phyloP scores from a whole-genome alignment of 2,113 vertebrate species.

The Opisthocomus hoazin region DNA sequence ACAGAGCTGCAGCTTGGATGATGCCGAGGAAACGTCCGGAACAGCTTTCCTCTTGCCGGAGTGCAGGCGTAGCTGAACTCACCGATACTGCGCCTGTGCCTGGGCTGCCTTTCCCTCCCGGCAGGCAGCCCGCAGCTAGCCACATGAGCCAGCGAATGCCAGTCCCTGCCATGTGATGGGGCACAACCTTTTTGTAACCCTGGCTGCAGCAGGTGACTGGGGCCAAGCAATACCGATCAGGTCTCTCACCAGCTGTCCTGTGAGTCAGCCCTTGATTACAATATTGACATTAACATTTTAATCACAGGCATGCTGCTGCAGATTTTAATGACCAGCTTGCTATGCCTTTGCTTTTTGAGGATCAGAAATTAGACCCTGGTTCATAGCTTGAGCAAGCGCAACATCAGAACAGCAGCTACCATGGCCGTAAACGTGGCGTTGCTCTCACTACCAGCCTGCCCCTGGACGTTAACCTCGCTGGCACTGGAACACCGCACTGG shows the following conservation, averaged over 20 bases:
- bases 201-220: constrained; percentile 6
- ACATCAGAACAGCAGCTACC: background rate
- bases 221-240: constrained; percentile 36
- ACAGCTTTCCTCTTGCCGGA: background rate
- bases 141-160: background rate
- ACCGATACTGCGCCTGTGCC: rapidly evolving
- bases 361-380: background rate
- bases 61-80: rapidly evolving
- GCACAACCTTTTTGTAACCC: constrained; percentile 9
- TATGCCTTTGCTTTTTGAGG: background rate
- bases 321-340: constrained; percentile 30
- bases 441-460: background rate
- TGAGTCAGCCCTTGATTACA: constrained; percentile 60
- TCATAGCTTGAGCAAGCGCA: background rate
- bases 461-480: constrained; percentile 38
- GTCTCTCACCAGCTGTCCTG: constrained; percentile 49
- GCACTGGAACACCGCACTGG: background rate
- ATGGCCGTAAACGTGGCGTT: background rate
- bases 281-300: constrained; percentile 63
- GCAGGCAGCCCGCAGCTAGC: background rate
- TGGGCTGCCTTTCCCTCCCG: background rate
- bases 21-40: background rate
- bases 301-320: background rate
- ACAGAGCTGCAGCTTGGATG: background rate
- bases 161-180: background rate